Evolutionary conservation across 1,140 invertebrate genomes (phyloP).

Genomic region (Conus ventricosus): DNA sequence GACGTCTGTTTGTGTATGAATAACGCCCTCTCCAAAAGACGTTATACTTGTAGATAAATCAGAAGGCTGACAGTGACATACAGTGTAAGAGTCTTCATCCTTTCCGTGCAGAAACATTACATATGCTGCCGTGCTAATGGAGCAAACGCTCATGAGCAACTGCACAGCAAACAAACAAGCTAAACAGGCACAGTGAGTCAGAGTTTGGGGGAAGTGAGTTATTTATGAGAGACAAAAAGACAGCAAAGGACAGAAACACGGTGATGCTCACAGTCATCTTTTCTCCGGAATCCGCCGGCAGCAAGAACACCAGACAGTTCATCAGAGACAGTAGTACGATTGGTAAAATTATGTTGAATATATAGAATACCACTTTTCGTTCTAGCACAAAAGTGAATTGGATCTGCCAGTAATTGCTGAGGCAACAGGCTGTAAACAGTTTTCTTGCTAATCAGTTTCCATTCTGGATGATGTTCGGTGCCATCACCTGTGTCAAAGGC

Average conservation of each 20-base stretch:
- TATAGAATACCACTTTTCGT: slow-evolving; percentile 25
- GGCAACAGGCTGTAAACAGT: slow-evolving; percentile 34
- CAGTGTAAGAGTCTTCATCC: background rate
- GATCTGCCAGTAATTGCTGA: background rate
- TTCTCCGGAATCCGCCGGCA: slow-evolving; percentile 47
- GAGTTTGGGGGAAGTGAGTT: slow-evolving; percentile 46
- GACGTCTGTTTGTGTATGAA: background rate
- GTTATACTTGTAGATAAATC: background rate
- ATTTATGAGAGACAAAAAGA: slow-evolving; percentile 47
- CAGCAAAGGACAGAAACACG: slow-evolving; percentile 49
- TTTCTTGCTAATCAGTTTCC: slow-evolving; percentile 12
- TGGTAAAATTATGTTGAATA: slow-evolving; percentile 47
- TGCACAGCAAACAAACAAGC: slow-evolving; percentile 61
- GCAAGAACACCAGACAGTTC: slow-evolving; percentile 44
- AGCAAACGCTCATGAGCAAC: slow-evolving; percentile 37
- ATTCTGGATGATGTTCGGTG: background rate
- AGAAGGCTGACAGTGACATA: background rate
- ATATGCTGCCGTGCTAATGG: slow-evolving; percentile 31
- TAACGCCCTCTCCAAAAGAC: background rate
- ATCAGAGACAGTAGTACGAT: slow-evolving; percentile 45
- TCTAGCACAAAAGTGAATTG: background rate
- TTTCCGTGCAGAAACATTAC: slow-evolving; percentile 28
- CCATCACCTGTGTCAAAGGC: background rate
- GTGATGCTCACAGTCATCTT: slow-evolving; percentile 48
- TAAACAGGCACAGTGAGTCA: slow-evolving; percentile 63